Evolutionary conservation across 1,140 invertebrate genomes (phyloP).

Genomic region (Micrasema longulum): DNA sequence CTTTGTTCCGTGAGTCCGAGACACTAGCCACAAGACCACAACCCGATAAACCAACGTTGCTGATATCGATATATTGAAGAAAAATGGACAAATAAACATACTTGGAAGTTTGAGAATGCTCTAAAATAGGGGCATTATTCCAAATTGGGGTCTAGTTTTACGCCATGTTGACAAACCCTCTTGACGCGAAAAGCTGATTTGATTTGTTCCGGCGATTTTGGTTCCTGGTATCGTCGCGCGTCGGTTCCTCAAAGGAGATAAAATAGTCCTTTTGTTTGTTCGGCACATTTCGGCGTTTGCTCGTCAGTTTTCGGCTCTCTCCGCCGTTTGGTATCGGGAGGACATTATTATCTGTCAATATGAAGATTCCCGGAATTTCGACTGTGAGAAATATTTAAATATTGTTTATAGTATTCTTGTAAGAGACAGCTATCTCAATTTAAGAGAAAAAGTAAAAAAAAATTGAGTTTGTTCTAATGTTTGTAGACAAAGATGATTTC

Average conservation of each 20-base stretch:
- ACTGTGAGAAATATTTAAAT: too few relatives aligned
- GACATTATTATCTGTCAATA: conserved; percentile 30
- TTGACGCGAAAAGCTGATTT: conserved; percentile 34
- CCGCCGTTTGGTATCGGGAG: too few relatives aligned
- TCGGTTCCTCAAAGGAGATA: background rate
- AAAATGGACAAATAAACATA: too few relatives aligned
- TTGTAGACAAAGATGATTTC: too few relatives aligned
- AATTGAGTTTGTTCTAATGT: too few relatives aligned
- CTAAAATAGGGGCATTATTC: background rate
- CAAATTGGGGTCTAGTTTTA: conserved; percentile 20
- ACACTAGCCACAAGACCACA: too few relatives aligned
- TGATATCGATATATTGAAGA: too few relatives aligned
- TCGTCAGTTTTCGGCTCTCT: conserved; percentile 11
- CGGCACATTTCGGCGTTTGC: conserved; percentile 19
- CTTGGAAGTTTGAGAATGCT: background rate
- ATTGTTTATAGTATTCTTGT: too few relatives aligned
- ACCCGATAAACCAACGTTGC: too few relatives aligned
- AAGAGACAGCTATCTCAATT: too few relatives aligned
- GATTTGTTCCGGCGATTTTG: conserved; percentile 37
- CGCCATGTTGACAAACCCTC: conserved; percentile 29
- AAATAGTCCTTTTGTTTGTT: conserved; percentile 31
- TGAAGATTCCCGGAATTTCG: conserved; percentile 17
- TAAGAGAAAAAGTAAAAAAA: too few relatives aligned
- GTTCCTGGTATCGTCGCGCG: background rate
- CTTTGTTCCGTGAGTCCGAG: too few relatives aligned